Evolutionary conservation across 2,888 invertebrate species (phyloP).

Genomic region (Rhimphoctona megacephalus): DNA sequence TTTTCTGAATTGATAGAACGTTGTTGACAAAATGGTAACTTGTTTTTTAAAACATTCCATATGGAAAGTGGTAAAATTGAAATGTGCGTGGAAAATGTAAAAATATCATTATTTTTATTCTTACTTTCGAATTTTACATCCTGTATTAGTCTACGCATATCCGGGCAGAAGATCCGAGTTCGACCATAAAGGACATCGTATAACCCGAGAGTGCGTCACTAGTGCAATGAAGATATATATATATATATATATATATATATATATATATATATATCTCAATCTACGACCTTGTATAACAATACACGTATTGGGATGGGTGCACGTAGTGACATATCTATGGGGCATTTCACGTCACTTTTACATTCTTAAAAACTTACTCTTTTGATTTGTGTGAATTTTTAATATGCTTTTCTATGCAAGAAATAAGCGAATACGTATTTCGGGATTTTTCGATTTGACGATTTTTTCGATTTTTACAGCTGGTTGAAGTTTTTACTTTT

Average conservation of each 20-base stretch:
- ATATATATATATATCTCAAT: background rate
- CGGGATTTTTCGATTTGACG: too few relatives aligned
- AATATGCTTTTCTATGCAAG: too few relatives aligned
- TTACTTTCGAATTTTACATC: background rate
- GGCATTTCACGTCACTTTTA: too few relatives aligned
- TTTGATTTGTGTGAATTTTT: too few relatives aligned
- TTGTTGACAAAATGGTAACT: background rate
- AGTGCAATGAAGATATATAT: background rate
- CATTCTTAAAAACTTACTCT: too few relatives aligned
- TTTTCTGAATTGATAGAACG: background rate
- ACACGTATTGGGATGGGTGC: background rate
- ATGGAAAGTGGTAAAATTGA: too few relatives aligned
- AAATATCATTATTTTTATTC: background rate
- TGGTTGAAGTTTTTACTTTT: too few relatives aligned
- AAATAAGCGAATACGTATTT: too few relatives aligned
- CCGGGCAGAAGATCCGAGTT: background rate
- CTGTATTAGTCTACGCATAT: background rate
- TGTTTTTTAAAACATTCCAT: background rate
- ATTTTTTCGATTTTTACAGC: too few relatives aligned
- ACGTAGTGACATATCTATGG: background rate
- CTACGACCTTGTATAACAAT: background rate
- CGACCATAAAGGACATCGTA: slow-evolving; percentile 7
- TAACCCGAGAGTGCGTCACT: background rate
- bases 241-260: background rate
- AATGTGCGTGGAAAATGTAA: background rate